These are phyloP conservation scores for Threskiornis aethiopicus DNA, from an alignment of 2,797 vertebrate genomes.

Conservation along the genomic window DNA sequence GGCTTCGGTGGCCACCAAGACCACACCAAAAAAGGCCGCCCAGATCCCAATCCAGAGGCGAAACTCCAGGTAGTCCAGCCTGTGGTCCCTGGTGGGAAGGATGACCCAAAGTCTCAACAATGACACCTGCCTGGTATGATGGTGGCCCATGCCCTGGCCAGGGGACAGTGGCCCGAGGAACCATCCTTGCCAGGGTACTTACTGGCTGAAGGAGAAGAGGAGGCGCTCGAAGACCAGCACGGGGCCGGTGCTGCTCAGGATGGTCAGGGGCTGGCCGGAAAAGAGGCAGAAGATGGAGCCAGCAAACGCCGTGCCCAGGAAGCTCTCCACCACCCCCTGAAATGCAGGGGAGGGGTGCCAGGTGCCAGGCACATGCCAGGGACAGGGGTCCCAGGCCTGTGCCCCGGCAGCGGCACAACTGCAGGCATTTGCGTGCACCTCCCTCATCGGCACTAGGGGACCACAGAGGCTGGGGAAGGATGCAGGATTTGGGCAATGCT, in stretches of 20 bases:
- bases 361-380: rapidly evolving
- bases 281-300: slow-evolving; percentile 79
- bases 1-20: slow-evolving; percentile 80
- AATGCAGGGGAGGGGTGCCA: background rate
- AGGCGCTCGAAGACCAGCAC: slow-evolving; percentile 80
- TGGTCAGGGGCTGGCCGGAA: slow-evolving; percentile 81
- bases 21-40: slow-evolving; percentile 77
- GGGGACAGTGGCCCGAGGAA: background rate
- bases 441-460: rapidly evolving
- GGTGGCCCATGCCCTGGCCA: rapidly evolving
- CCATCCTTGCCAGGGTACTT: background rate
- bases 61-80: slow-evolving; percentile 80
- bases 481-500: rapidly evolving
- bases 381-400: rapidly evolving
- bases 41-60: slow-evolving; percentile 83
- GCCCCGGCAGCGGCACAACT: rapidly evolving
- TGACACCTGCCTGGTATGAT: rapidly evolving
- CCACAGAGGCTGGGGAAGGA: background rate
- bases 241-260: slow-evolving; percentile 81
- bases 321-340: slow-evolving; percentile 81
- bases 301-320: slow-evolving; percentile 77
- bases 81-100: slow-evolving; percentile 64
- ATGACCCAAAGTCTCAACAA: background rate
- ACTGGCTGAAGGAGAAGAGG: slow-evolving; percentile 81
- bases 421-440: background rate